These are phyloP conservation scores for Pachymerium ferrugineum DNA, from an alignment of 2,888 invertebrate species.

Conservation along the genomic window DNA sequence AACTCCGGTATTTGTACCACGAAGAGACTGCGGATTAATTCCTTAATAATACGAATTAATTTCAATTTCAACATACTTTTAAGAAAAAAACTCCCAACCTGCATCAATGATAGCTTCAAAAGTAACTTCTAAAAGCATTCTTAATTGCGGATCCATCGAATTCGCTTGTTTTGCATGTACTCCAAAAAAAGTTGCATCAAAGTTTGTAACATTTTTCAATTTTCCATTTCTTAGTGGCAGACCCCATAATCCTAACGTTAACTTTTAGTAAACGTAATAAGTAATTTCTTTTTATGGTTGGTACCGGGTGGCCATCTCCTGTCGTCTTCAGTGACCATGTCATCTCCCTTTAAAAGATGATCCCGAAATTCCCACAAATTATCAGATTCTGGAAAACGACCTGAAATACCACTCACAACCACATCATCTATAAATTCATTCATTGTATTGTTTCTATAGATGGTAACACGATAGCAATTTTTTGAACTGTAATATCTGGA, in stretches of 20 bases:
- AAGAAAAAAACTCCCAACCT: conserved; percentile 48
- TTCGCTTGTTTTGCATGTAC: conserved; percentile 89
- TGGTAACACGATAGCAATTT: no score
- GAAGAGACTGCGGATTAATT: conserved; percentile 72
- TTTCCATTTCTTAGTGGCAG: conserved; percentile 75
- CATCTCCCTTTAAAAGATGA: conserved; percentile 82
- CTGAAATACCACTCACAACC: conserved; percentile 70
- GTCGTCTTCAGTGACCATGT: conserved; percentile 87
- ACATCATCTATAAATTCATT: no score
- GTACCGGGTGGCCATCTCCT: conserved; percentile 76
- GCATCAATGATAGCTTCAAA: conserved; percentile 89
- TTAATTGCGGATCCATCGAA: conserved; percentile 85
- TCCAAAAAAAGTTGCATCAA: conserved; percentile 85
- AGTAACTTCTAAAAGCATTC: conserved; percentile 83
- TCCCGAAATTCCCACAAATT: conserved; percentile 88
- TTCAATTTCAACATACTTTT: background rate
- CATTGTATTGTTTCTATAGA: no score
- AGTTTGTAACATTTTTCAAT: conserved; percentile 69
- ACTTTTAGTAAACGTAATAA: background rate
- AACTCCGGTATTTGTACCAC: conserved; percentile 87
- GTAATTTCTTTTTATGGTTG: background rate
- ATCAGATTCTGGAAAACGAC: conserved; percentile 83
- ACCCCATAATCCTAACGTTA: conserved; percentile 62
- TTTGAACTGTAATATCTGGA: no score
- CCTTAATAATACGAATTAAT: conserved; percentile 43